Evolutionary conservation across 2,113 vertebrate species (phyloP).

Genomic region (Oryzias melastigma): DNA sequence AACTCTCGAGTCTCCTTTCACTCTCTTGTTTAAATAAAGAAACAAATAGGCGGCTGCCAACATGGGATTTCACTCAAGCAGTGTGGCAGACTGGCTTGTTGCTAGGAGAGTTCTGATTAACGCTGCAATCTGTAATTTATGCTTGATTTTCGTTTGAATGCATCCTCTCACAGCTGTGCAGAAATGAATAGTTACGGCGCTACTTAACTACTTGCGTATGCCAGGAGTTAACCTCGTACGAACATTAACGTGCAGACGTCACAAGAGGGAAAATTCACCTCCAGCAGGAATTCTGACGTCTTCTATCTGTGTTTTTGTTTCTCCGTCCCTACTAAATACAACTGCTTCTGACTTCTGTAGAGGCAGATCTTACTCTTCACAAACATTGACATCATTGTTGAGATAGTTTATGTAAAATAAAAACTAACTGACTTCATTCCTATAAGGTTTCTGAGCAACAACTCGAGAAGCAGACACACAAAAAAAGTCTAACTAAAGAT

Average conservation of each 20-base stretch:
- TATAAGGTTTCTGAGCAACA: too few relatives aligned
- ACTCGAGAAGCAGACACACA: too few relatives aligned
- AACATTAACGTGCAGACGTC: not conserved
- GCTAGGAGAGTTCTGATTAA: conserved; percentile 55
- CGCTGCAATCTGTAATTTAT: conserved; percentile 50
- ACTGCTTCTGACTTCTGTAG: not conserved
- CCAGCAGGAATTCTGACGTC: not conserved
- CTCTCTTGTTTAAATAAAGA: conserved; percentile 36
- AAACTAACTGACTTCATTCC: too few relatives aligned
- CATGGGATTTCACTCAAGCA: conserved; percentile 28
- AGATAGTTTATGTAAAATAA: too few relatives aligned
- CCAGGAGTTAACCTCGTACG: conserved; percentile 9
- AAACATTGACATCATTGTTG: too few relatives aligned
- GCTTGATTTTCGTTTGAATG: conserved; percentile 50
- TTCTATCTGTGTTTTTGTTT: too few relatives aligned
- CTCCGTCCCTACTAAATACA: too few relatives aligned
- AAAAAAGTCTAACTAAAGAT: too few relatives aligned
- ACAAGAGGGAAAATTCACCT: not conserved
- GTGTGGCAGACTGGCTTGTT: conserved; percentile 40
- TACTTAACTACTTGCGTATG: conserved; percentile 1
- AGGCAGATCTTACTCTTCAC: not conserved
- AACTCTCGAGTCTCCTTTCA: conserved; percentile 14
- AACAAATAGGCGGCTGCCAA: conserved; percentile 27
- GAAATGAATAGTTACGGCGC: conserved; percentile 16
- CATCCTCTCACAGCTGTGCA: conserved; percentile 39